These are phyloP conservation scores for Aix galericulata DNA, from an alignment of 2,113 vertebrate genomes.

Conservation along the genomic window DNA sequence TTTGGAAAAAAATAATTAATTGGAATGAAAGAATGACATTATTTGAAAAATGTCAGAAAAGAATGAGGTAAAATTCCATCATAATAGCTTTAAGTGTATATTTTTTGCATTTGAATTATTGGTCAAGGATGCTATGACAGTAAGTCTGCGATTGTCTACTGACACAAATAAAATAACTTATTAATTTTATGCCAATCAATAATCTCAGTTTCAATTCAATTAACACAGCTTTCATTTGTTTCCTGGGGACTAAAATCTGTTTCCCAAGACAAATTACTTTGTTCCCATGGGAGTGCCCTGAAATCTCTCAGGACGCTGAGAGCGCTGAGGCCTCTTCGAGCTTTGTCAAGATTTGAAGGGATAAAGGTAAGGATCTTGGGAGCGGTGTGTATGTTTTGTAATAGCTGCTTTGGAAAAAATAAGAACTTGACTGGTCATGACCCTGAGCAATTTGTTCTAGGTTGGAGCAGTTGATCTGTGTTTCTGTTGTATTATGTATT, in stretches of 20 bases:
- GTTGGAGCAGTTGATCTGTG: background rate
- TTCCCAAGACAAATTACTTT: background rate
- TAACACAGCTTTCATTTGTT: constrained; percentile 57
- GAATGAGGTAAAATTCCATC: background rate
- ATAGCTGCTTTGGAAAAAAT: background rate
- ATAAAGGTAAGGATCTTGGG: constrained; percentile 72
- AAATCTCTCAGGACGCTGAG: constrained; percentile 91
- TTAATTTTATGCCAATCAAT: background rate
- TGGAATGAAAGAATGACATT: background rate
- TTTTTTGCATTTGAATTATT: background rate
- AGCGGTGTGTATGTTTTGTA: background rate
- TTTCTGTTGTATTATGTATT: background rate
- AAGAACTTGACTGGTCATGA: background rate
- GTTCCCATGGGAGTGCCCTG: constrained; percentile 59
- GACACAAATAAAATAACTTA: background rate
- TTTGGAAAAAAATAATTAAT: background rate
- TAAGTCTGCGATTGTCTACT: background rate
- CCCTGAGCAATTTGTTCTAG: fast-evolving
- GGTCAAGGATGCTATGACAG: background rate
- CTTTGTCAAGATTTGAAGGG: constrained; percentile 86
- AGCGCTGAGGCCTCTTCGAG: constrained; percentile 91
- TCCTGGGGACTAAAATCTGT: background rate
- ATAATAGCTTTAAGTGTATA: background rate
- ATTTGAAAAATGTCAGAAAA: background rate
- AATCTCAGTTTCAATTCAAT: constrained; percentile 5